These are phyloP conservation scores for Hemibagrus wyckioides DNA, from an alignment of 2,113 vertebrate genomes.

Conservation along the genomic window DNA sequence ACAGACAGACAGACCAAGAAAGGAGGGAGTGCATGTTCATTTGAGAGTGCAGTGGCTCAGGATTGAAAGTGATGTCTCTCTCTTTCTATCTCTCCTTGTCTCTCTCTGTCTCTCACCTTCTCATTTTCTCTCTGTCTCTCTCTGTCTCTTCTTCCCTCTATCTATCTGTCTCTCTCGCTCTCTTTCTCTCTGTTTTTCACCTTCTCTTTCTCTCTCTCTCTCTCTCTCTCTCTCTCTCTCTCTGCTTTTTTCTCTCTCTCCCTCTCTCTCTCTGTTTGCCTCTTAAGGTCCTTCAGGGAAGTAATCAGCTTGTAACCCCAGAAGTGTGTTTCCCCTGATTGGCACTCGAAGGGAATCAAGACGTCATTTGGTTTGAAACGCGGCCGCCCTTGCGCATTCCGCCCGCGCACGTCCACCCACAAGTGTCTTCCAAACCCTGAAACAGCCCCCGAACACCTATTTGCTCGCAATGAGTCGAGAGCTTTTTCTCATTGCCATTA, in stretches of 20 bases:
- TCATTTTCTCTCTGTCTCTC: background rate
- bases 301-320: slow-evolving; percentile 50
- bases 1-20: background rate
- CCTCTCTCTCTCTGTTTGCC: slow-evolving; percentile 16
- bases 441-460: slow-evolving; percentile 25
- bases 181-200: slow-evolving; percentile 12
- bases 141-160: background rate
- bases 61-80: slow-evolving; percentile 32
- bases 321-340: slow-evolving; percentile 44
- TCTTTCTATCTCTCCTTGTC: background rate
- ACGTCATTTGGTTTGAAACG: slow-evolving; percentile 34
- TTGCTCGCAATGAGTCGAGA: slow-evolving; percentile 3
- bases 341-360: slow-evolving; percentile 49
- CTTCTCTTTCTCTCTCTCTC: background rate
- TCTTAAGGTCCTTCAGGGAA: slow-evolving; percentile 43
- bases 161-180: background rate
- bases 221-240: background rate
- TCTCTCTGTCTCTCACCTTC: background rate
- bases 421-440: slow-evolving; percentile 16
- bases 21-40: slow-evolving; percentile 9
- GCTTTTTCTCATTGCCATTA: background rate
- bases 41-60: slow-evolving; percentile 16
- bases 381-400: slow-evolving; percentile 15
- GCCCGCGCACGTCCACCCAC: slow-evolving; percentile 46
- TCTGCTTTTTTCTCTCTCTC: background rate